A percentile compares a stretch with the other conserved stretches of the same genome.
Conservation (phyloP, 2,797 vertebrate species). For the Synanceia verrucosa region DNA sequence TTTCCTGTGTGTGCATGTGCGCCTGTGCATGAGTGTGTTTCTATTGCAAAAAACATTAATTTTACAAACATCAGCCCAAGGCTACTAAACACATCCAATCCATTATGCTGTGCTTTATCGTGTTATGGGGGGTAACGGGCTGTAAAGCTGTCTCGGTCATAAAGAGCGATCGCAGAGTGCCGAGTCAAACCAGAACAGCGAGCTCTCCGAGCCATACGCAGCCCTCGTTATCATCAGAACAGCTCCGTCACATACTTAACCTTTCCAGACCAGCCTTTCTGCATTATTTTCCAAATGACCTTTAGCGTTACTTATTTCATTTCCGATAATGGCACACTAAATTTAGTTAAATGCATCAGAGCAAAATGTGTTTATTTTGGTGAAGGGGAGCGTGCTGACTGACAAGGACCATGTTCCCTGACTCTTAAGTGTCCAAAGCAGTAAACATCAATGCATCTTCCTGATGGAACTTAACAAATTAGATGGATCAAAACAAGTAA, state of each 20-base stretch:
- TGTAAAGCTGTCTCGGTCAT: slow-evolving; percentile 85
- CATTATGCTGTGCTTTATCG: slow-evolving; percentile 84
- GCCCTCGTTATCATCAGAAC: slow-evolving; percentile 78
- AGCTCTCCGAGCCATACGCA: slow-evolving; percentile 71
- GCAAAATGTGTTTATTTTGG: slow-evolving; percentile 82
- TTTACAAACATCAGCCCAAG: slow-evolving; percentile 84
- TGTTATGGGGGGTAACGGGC: slow-evolving; percentile 83
- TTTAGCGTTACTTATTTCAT: slow-evolving; percentile 84
- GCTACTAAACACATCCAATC: slow-evolving; percentile 86
- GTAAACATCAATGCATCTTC: slow-evolving; percentile 52
- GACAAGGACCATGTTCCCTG: slow-evolving; percentile 65
- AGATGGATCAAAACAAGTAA: slow-evolving; percentile 21
- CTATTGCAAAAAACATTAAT: slow-evolving; percentile 83
- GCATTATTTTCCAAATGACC: slow-evolving; percentile 85
- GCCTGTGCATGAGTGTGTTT: slow-evolving; percentile 67
- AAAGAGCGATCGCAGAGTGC: slow-evolving; percentile 80
- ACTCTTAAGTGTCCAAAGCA: slow-evolving; percentile 37
- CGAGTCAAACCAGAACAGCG: slow-evolving; percentile 75
- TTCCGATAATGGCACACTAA: slow-evolving; percentile 82
- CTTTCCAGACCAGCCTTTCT: slow-evolving; percentile 82
- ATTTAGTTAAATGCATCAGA: slow-evolving; percentile 81
- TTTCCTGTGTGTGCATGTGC: slow-evolving; percentile 46
- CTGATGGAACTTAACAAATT: slow-evolving; percentile 34
- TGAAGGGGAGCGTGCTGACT: slow-evolving; percentile 62
- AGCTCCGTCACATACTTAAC: slow-evolving; percentile 85